Conservation (phyloP, 2,888 invertebrate species). For the Pocota personata region DNA sequence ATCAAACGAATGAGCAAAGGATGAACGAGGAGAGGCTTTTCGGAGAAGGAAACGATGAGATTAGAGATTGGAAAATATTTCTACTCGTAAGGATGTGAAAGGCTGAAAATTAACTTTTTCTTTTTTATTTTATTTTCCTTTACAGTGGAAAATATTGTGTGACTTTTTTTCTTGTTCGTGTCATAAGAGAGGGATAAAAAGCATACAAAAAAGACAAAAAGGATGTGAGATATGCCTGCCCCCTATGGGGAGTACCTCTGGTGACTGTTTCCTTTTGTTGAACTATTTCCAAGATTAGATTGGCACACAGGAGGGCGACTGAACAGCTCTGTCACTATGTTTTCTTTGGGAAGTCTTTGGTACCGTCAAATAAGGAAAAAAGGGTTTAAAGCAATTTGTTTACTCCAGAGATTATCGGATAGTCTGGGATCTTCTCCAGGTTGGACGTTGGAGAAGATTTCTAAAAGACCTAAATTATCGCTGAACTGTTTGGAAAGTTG, state of each 20-base stretch:
- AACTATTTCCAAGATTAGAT: not conserved
- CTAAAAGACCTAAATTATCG: too few species aligned
- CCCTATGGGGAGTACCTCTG: not conserved
- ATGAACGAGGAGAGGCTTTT: not conserved
- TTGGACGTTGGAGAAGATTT: too few species aligned
- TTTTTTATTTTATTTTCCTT: not conserved
- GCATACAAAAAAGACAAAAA: not conserved
- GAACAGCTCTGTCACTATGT: not conserved
- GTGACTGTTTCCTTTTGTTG: not conserved
- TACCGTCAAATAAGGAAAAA: not conserved
- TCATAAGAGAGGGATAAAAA: not conserved
- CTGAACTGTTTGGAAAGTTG: too few species aligned
- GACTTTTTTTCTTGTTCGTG: not conserved
- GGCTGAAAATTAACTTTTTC: constrained; percentile 37
- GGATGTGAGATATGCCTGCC: not conserved
- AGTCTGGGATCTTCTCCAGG: too few species aligned
- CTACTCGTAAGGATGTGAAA: constrained; percentile 20
- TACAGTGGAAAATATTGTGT: not conserved
- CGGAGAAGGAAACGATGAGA: not conserved
- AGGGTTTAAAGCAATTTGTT: not conserved
- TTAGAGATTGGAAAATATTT: constrained; percentile 40
- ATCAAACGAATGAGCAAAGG: constrained; percentile 31
- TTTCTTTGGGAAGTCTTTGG: not conserved
- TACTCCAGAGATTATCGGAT: not conserved
- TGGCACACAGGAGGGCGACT: not conserved